A percentile compares a stretch with the other conserved stretches of the same genome.
These are phyloP conservation scores for Phyllotreta striolata DNA, from an alignment of 2,888 invertebrate genomes.

Conservation along the genomic window DNA sequence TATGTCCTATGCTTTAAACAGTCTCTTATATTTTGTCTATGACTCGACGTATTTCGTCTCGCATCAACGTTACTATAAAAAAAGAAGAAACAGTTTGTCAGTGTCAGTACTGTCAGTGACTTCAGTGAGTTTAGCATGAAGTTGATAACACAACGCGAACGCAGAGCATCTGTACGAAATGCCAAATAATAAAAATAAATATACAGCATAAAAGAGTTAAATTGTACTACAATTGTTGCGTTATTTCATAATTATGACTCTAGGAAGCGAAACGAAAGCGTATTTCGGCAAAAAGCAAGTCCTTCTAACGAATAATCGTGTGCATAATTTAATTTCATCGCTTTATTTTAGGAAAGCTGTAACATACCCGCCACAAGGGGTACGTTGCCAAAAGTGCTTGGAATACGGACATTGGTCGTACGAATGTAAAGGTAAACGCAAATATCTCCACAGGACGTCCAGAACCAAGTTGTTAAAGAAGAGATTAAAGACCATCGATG, in stretches of 20 bases:
- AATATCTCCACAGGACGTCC: constrained; percentile 84
- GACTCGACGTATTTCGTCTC: too few species aligned
- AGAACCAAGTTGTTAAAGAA: constrained; percentile 83
- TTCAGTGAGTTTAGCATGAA: too few species aligned
- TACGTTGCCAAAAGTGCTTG: constrained; percentile 91
- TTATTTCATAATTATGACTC: constrained; percentile 1
- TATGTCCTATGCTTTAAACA: too few species aligned
- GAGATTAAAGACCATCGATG: constrained; percentile 63
- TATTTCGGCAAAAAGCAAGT: constrained; percentile 40
- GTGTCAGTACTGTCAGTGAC: too few species aligned
- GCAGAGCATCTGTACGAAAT: too few species aligned
- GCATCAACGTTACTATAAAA: too few species aligned
- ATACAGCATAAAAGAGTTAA: too few species aligned
- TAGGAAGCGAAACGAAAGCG: constrained; percentile 32
- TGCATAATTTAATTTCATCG: constrained; percentile 12
- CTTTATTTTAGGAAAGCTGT: constrained; percentile 66
- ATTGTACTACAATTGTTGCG: too few species aligned
- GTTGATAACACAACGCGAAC: too few species aligned
- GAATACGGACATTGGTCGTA: constrained; percentile 95
- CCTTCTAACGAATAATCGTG: neutral
- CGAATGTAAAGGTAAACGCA: constrained; percentile 90
- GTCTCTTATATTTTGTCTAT: too few species aligned
- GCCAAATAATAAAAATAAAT: too few species aligned
- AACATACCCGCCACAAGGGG: constrained; percentile 74
- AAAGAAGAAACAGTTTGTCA: too few species aligned